A percentile compares a stretch with the other conserved stretches of the same genome.
Evolutionary conservation across 2,888 invertebrate species (phyloP).

Genomic region (Chironomus riparius): DNA sequence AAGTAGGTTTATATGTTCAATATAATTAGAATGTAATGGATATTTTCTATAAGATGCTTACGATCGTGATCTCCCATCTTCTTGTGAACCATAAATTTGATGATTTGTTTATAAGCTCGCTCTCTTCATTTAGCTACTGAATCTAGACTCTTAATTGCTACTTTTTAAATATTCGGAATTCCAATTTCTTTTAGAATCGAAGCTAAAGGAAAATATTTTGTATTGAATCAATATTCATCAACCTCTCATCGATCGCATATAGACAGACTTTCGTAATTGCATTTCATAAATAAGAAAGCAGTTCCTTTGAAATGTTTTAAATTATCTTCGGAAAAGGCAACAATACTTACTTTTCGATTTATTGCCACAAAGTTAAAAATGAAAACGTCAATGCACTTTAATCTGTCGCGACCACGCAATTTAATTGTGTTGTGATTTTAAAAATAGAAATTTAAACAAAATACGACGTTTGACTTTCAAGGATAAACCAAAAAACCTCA

Average conservation of each 20-base stretch:
- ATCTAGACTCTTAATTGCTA: background rate
- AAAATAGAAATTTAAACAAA: background rate
- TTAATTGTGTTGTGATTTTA: background rate
- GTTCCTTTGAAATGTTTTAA: background rate
- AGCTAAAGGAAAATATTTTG: background rate
- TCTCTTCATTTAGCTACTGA: background rate
- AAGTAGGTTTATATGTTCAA: conserved; percentile 17
- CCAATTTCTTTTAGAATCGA: background rate
- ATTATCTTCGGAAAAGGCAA: background rate
- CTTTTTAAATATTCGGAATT: background rate
- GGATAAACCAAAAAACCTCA: background rate
- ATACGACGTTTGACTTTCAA: background rate
- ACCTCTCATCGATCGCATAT: background rate
- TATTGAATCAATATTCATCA: background rate
- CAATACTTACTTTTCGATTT: background rate
- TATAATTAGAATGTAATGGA: background rate
- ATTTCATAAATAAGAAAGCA: background rate
- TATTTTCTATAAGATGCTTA: background rate
- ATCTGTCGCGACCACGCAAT: conserved; percentile 5
- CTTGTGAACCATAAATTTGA: background rate
- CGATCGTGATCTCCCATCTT: background rate
- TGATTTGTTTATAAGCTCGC: conserved; percentile 11
- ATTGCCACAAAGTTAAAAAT: background rate
- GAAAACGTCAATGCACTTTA: conserved; percentile 7
- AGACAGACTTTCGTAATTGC: background rate